Evolutionary conservation across 1,140 invertebrate species (phyloP), one percentile per base, ranked within the genome.

Genomic region (Wiebesia pumilae): DNA sequence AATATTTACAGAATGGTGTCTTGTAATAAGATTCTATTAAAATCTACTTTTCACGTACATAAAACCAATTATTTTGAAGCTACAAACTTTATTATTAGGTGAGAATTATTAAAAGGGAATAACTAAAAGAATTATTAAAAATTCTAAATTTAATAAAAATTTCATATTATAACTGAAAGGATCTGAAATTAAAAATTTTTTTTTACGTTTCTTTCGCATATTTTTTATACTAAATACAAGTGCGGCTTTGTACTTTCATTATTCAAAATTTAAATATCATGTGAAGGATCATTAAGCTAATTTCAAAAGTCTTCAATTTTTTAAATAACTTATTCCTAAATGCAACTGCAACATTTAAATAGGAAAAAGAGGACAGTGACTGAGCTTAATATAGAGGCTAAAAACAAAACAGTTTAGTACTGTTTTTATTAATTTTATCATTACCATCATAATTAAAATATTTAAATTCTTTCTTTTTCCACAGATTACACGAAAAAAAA

Each of bases 401-500:
- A 51, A 79, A 58, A 21, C 10, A 58, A 79, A 58, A 79, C 43
- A n/a, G 77, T 35, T 35, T 51, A 79, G 77, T 35, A 7, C 12
- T 35, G 51, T 58, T 54, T 47, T 79, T 58, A 33, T 58, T 51
- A 79, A 43, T 19, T 12, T 58, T 58, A 79, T 79, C 47, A 30
- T 10, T 3, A 33, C 27, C 30, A 58, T 54, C 47, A 21, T 79
- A 79, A 79, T 54, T 77, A 79, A 79, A 51, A 33, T 58, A 54
- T 79, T 79, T 79, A 19, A 54, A 58, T 54, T 54, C 19, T 58
- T 47, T 35, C 77, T 79, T 58, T 54, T 51, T 79, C 27, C 38
- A 51, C 27, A n/a, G 71, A 75, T 75, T 35, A 35, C 47, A 51
- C 38, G n/a, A 77, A 77, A 77, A 47, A n/a, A 75, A 77, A n/a